Base-by-base conservation (phyloP, 2,888 invertebrate genomes). In the Xanthia icteritia region DNA sequence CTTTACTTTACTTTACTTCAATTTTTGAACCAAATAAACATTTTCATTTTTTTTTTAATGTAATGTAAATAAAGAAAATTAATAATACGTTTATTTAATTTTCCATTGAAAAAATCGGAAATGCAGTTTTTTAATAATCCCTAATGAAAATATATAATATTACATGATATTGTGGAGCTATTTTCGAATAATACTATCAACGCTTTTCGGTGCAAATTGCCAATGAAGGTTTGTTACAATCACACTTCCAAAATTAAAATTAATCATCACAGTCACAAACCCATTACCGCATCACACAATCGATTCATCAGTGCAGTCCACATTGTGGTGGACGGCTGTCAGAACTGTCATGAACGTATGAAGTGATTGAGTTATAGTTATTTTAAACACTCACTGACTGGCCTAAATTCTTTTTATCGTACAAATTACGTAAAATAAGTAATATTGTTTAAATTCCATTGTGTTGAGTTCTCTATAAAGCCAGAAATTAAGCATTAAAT, bases 361-460 rank as follows among this genome's bases (percentile, higher is more conserved):
- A 75, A 68, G 51, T 60, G 36, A 79, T 61, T 54, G 79, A 77
- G 15, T 36, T 54, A 76, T 48, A 11, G 20, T 15, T 27, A 36
- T 73, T 45, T 20, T n/a, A 42, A 17, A n/a, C 9, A n/a, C 9
- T n/a, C n/a, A 42, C 9, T n/a, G 63, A 23, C 3, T 61, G 9
- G 15, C 1, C 9, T n/a, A 31, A 13, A 60, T 60, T 48, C 2
- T 17, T 27, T 23, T 27, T 1, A 8, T 0, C 3, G 5, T 23
- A 13, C 6, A 11, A 58, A 45, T 72, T 27, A 39, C 6, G 39
- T 6, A 5, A 39, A 39, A 39, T 39, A 36, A 4, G 6, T 20
- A 9, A 31, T 31, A 31, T 23, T 63, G 23, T 1, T 36, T 1
- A 8, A 3, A 15, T 23, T 63, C 8, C 3, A 23, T 36, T 63